Evolutionary conservation across 2,113 vertebrate genomes (phyloP).

Genomic region (Corynorhinus townsendii): DNA sequence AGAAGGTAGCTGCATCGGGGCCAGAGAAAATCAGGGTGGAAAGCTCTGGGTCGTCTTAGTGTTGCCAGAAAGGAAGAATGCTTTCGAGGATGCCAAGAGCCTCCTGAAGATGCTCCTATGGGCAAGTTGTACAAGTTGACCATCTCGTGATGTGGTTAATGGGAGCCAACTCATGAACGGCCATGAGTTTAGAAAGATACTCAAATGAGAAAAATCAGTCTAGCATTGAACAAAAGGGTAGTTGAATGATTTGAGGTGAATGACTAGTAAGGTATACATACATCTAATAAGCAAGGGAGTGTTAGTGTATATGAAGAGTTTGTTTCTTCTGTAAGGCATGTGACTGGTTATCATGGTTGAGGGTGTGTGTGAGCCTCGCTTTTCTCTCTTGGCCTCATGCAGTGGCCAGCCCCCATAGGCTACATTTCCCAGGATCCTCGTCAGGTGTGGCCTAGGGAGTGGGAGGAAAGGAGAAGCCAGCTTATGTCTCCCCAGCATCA

Average conservation of each 20-base stretch:
- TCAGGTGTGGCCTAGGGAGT: background rate
- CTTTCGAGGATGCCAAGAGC: background rate
- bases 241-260: background rate
- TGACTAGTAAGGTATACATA: too few species aligned
- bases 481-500: accelerated
- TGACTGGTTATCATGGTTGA: background rate
- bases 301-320: background rate
- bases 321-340: background rate
- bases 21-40: background rate
- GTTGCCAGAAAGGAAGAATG: background rate
- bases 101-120: background rate
- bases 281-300: background rate
- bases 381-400: background rate
- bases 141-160: background rate
- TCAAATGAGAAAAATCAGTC: background rate
- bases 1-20: background rate
- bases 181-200: background rate
- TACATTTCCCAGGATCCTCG: background rate
- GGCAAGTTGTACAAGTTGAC: background rate
- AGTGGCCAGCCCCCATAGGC: background rate
- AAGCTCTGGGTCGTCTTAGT: background rate
- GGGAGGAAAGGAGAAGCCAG: background rate
- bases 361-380: background rate
- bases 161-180: background rate
- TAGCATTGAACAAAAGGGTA: background rate